Conservation (phyloP, 2,888 invertebrate species). For the Synergus itoensis region DNA sequence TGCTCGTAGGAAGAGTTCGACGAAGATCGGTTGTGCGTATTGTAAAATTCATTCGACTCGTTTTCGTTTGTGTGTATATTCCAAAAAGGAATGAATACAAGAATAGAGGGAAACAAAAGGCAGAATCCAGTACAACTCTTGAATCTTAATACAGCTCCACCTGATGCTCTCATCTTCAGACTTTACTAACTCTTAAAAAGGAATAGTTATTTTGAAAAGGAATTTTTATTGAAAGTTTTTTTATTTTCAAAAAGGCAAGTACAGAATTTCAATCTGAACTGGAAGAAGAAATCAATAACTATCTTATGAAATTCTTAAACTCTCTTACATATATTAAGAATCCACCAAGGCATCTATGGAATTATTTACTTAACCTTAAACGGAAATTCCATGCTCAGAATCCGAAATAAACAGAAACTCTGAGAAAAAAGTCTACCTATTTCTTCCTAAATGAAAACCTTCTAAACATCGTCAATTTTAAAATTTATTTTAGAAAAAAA, state of each 20-base stretch:
- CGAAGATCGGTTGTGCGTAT: constrained; percentile 42
- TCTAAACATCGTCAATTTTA: neutral
- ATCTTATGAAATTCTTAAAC: too few relatives aligned
- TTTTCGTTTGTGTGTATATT: constrained; percentile 3
- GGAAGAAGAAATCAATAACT: too few relatives aligned
- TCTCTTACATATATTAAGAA: too few relatives aligned
- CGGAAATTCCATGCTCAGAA: too few relatives aligned
- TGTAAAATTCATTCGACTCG: constrained; percentile 54
- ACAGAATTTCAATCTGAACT: too few relatives aligned
- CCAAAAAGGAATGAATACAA: constrained; percentile 10
- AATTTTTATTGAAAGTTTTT: too few relatives aligned
- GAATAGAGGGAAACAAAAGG: constrained; percentile 9
- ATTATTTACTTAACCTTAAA: too few relatives aligned
- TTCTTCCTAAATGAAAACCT: too few relatives aligned
- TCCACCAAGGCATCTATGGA: too few relatives aligned
- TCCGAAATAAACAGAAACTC: too few relatives aligned
- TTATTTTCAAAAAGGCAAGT: too few relatives aligned
- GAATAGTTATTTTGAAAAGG: neutral
- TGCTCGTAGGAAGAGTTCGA: constrained; percentile 12
- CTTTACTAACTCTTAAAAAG: neutral
- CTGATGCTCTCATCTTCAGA: neutral
- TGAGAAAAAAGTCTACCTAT: too few relatives aligned
- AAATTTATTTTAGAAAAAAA: neutral
- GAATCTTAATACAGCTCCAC: constrained; percentile 10
- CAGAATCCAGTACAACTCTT: neutral